These are phyloP conservation scores for Calameuta idolon DNA, from an alignment of 2,888 invertebrate genomes.

Conservation along the genomic window DNA sequence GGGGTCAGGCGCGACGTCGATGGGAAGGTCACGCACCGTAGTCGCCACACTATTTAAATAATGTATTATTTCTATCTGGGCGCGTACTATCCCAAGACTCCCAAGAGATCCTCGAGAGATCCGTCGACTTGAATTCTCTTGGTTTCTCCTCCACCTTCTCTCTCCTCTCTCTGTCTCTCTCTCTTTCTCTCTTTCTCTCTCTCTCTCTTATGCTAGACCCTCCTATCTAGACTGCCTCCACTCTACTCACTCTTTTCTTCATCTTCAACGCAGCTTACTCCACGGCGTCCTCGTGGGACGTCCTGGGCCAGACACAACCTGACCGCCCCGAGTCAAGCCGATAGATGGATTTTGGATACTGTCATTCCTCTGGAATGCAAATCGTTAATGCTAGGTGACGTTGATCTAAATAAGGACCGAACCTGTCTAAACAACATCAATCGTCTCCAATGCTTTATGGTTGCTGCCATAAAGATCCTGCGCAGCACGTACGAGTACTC, in stretches of 20 bases:
- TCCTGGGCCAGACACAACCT: background rate
- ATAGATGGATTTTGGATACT: conserved; percentile 32
- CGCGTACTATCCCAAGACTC: conserved; percentile 13
- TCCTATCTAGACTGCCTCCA: background rate
- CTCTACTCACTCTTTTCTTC: background rate
- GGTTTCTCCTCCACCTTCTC: background rate
- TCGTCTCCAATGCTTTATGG: background rate
- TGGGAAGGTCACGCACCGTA: conserved; percentile 55
- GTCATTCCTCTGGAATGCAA: conserved; percentile 8
- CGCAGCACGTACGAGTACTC: background rate
- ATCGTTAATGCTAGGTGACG: conserved; percentile 2
- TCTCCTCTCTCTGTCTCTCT: background rate
- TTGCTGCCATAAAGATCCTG: background rate
- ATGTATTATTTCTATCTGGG: conserved; percentile 53
- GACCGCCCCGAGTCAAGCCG: conserved; percentile 5
- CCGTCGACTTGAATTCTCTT: conserved; percentile 1
- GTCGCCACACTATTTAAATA: conserved; percentile 56
- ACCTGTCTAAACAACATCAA: background rate
- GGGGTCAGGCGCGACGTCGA: conserved; percentile 25
- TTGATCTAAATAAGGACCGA: conserved; percentile 2
- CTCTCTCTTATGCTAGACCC: background rate
- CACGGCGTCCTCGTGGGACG: background rate
- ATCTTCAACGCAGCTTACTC: background rate
- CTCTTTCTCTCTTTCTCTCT: too few species aligned
- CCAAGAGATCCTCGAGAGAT: conserved; percentile 7